Conservation (phyloP, 2,797 vertebrate genomes). For the Propithecus perrieri region DNA sequence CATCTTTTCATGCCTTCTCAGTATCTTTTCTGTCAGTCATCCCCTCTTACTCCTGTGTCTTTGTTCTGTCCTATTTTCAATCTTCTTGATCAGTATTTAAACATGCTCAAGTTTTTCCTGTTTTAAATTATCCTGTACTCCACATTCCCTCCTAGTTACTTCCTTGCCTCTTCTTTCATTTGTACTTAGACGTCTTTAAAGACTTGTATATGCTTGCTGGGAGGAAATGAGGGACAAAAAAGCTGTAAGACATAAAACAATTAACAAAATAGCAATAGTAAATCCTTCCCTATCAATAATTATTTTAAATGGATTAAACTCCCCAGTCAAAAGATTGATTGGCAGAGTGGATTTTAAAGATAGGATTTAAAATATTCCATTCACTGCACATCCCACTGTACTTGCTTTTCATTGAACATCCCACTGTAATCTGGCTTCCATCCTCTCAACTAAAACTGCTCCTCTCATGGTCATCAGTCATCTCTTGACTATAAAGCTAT, state of each 20-base stretch:
- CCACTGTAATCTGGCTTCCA: background rate
- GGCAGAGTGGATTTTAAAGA: background rate
- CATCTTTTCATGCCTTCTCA: background rate
- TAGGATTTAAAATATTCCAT: background rate
- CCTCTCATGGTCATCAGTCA: background rate
- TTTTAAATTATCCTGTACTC: background rate
- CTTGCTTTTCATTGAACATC: background rate
- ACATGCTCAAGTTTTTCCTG: background rate
- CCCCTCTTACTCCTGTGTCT: background rate
- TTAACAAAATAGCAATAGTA: background rate
- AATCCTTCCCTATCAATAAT: background rate
- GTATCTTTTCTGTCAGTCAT: background rate
- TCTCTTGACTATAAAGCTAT: background rate
- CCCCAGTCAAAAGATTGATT: background rate
- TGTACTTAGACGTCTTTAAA: conserved; percentile 18
- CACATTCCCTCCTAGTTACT: background rate
- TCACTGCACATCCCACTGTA: background rate
- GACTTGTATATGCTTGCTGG: background rate
- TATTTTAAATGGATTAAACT: background rate
- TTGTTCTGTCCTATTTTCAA: background rate
- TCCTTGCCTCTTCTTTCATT: background rate
- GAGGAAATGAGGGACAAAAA: background rate
- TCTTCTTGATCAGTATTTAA: conserved; percentile 29
- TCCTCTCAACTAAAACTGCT: background rate
- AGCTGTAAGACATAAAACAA: background rate